Conservation (phyloP, 1,140 invertebrate species). For the Samia ricini region DNA sequence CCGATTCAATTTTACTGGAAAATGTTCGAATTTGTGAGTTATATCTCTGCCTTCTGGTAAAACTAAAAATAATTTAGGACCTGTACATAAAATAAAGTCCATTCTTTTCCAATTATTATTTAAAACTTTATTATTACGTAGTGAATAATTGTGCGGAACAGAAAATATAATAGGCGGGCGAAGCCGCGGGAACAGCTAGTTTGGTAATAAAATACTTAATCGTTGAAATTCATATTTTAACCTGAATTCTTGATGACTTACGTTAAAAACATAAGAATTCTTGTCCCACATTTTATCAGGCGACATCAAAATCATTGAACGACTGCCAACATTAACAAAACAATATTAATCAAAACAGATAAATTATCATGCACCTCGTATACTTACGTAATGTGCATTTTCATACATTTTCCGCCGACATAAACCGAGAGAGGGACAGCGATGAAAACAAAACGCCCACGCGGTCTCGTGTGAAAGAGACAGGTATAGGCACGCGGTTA, state of each 20-base stretch:
- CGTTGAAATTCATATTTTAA: not conserved
- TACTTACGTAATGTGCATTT: constrained; percentile 57
- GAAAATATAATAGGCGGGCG: too few species aligned
- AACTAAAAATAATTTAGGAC: too few species aligned
- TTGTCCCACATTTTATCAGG: constrained; percentile 10
- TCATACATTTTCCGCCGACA: constrained; percentile 64
- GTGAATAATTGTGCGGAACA: too few species aligned
- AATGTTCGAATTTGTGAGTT: too few species aligned
- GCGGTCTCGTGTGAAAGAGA: constrained; percentile 39
- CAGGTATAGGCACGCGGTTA: constrained; percentile 19
- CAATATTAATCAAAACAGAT: constrained; percentile 39
- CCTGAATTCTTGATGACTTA: not conserved
- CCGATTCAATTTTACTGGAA: too few species aligned
- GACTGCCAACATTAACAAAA: constrained; percentile 57
- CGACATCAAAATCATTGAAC: constrained; percentile 32
- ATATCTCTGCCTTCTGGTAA: too few species aligned
- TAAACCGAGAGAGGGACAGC: constrained; percentile 39
- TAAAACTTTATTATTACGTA: too few species aligned
- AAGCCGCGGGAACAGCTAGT: too few species aligned
- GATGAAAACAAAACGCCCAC: constrained; percentile 38
- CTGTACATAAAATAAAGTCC: too few species aligned
- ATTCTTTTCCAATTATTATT: too few species aligned
- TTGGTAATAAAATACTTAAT: not conserved
- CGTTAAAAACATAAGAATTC: constrained; percentile 6
- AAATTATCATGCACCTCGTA: constrained; percentile 49